A percentile compares a stretch with the other conserved stretches of the same genome.
phyloP scores from a whole-genome alignment of 2,797 vertebrate genomes.

The Danio choprae region DNA sequence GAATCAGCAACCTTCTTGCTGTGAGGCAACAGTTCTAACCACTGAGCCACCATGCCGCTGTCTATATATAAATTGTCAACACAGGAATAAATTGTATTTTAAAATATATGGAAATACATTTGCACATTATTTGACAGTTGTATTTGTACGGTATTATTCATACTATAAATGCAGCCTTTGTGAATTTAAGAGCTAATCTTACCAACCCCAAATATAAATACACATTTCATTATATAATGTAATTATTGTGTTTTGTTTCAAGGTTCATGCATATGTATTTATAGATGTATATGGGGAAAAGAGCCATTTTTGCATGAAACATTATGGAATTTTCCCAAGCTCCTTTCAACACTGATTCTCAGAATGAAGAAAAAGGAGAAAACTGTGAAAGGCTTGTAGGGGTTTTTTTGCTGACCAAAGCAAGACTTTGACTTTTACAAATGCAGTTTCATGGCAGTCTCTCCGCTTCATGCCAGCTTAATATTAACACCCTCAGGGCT shows the following conservation, averaged over 20 bases:
- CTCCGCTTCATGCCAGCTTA: constrained; percentile 45
- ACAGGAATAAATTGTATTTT: background rate
- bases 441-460: constrained; percentile 45
- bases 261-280: background rate
- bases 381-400: constrained; percentile 30
- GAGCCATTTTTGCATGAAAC: background rate
- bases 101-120: background rate
- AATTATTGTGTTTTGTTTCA: background rate
- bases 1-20: too few relatives aligned
- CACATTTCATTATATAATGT: background rate
- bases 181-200: background rate
- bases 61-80: too few relatives aligned
- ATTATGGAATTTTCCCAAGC: constrained; percentile 17
- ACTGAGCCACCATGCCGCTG: too few relatives aligned
- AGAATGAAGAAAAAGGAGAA: constrained; percentile 22
- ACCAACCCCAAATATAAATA: background rate
- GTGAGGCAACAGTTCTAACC: too few relatives aligned
- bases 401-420: constrained; percentile 48
- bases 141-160: background rate
- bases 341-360: constrained; percentile 30
- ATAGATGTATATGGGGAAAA: background rate
- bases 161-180: background rate
- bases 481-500: constrained; percentile 46
- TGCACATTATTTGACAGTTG: too few relatives aligned
- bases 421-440: constrained; percentile 48